Evolutionary conservation across 1,140 invertebrate genomes (phyloP), one percentile per base, ranked within the genome.

Genomic region (Tetraneura akinire): DNA sequence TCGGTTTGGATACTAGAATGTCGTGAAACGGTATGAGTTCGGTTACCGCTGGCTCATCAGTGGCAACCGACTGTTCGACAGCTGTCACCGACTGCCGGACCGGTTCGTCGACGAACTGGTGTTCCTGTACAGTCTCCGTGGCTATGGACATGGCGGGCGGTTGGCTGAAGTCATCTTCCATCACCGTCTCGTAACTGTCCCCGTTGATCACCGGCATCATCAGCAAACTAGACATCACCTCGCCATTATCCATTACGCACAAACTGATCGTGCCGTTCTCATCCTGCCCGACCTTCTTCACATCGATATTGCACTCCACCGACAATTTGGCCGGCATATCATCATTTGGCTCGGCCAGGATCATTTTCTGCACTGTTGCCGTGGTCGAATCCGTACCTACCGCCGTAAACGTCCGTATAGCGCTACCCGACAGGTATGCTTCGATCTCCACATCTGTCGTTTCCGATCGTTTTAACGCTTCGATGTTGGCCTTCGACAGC

Each of bases 221-320:
- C 23, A 76, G 16, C 18, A 81, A 32, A 45, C 80, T 81, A 57
- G 70, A 51, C 42, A 81, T 81, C 26, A 78, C 62, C 47, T 81
- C 80, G 16, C 80, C 80, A 37, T 81, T 81, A 57, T 81, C 80
- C 47, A 81, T 57, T 26, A 81, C 80, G 32, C 80, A 81, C 49
- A 81, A 37, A 45, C 80, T 73, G 32, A 81, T 66, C 47, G 51
- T 78, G 10, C 80, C 80, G 49, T 81, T 74, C 3, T 71, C 70
- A 13, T 74, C 80, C 51, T 81, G 60, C 8, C 80, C 80, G 13
- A 78, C 64, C 16, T 81, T 81, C 32, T 81, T 42, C 13, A 73
- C 71, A 49, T 81, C 70, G 0, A 81, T 47, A 21, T 81, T 76
- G 29, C 71, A 81, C 18, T 81, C 80, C 5, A 74, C 55, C n/a